Evolutionary conservation across 2,797 vertebrate genomes (phyloP), one percentile per base, ranked within the genome.

Genomic region (Pseudochirops cupreus): DNA sequence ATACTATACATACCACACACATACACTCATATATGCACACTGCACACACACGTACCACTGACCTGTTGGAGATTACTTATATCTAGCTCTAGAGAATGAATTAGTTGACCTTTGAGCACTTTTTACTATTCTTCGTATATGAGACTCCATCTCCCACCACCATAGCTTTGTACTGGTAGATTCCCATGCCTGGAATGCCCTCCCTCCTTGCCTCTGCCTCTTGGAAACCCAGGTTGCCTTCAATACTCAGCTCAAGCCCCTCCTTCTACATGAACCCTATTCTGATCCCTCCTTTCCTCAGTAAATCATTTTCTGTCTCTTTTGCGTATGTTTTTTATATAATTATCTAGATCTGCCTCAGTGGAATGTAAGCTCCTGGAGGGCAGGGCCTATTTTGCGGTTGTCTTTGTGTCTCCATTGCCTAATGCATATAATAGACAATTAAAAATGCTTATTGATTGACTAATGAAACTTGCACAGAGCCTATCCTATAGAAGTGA

Each of bases 31-130:
- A 67, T 6, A n/a, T 3, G 39, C 16, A 82, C n/a, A 82, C 67
- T 16, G 46, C 18, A 24, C 74, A 67, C 26, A 52, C 28, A 31
- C 62, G 50, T 55, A 52, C 92, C 91, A 31, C 0, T 74, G 67
- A 39, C 5, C n/a, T 74, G 5, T 39, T n/a, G 93, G 90, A 95
- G 2, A 39, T 96, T 82, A 5, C 93, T 74, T 96, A 31, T 96
- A 31, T 94, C 12, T 7, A 93, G 21, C 91, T 74, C 29, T 92
- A 18, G 39, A 46, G 31, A 90, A 5, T 93, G 91, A 94, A 87
- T 92, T 3, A 56, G 18, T 74, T 91, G 5, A 46, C 0, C 12
- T 58, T 33, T 90, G 87, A 56, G 74, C 9, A 24, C 39, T 46
- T 87, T 82, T 46, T 87, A 46, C 39, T 46, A 10, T 82, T 46